These are phyloP conservation scores for Dromas ardeola DNA, from an alignment of 2,113 vertebrate species.

Conservation along the genomic window DNA sequence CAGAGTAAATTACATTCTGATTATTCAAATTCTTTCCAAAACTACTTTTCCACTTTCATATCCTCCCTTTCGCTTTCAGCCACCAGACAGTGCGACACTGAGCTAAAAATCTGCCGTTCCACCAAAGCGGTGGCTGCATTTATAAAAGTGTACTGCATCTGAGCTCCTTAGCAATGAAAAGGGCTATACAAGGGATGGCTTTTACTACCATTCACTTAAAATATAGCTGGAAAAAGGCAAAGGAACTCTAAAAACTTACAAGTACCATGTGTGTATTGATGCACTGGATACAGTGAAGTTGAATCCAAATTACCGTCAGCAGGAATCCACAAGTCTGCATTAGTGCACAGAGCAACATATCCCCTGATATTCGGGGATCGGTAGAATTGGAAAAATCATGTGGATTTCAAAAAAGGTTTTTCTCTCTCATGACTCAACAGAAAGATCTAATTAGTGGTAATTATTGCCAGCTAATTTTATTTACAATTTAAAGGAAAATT, in stretches of 20 bases:
- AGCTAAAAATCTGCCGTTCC: neutral
- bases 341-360: neutral
- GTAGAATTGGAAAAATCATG: neutral
- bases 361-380: neutral
- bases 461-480: neutral
- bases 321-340: neutral
- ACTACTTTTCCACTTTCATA: neutral
- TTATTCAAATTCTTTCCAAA: slow-evolving; percentile 1
- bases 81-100: neutral
- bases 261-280: neutral
- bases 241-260: neutral
- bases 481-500: neutral
- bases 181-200: neutral
- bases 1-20: neutral
- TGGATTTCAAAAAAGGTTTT: neutral
- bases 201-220: neutral
- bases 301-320: neutral
- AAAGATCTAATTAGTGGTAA: neutral
- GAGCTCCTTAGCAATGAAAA: neutral
- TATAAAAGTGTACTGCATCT: neutral
- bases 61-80: neutral
- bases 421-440: neutral
- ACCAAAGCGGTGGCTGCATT: neutral
- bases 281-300: neutral
- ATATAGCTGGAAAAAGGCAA: neutral